Evolutionary conservation across 2,888 invertebrate genomes (phyloP), one percentile per base, ranked within the genome.

Genomic region (Philhelius pedissequus): DNA sequence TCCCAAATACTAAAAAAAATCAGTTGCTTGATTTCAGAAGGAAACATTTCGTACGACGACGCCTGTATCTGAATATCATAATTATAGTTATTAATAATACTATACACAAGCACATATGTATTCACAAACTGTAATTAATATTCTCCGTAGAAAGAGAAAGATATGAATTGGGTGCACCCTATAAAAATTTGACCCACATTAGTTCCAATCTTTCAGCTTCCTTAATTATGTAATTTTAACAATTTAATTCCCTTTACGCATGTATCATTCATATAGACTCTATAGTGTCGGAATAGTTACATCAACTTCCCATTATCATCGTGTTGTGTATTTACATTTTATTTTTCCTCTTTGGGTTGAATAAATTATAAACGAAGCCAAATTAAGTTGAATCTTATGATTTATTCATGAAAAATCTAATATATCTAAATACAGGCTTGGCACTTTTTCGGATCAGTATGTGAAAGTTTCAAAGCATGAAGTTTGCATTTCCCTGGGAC

Each of bases 401-500:
- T n/a, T 27, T 52, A 13, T 43, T 52, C 18, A 58, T 50, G 25
- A 43, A 43, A 52, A 27, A 38, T 27, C n/a, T n/a, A n/a, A n/a
- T n/a, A n/a, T n/a, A n/a, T n/a, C n/a, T 13, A 9, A 30, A 40
- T 25, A 64, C 40, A 54, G 54, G 43, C 60, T 60, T 52, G 52
- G 35, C 52, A 69, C 60, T 74, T 60, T 18, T 4, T 22, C 4
- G 45, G 45, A 58, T 75, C 70, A 56, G 64, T 48, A 35, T 75
- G 66, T 54, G 11, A 62, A 20, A 25, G 50, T 11, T 62, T 35
- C 48, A 64, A 75, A 58, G 69, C 70, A 48, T 80, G 69, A 69
- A 80, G 40, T 69, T 60, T 70, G 38, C 56, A 30, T 70, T 75
- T 77, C 20, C 77, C 60, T 13, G 58, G 40, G 2, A n/a, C n/a